Evolutionary conservation across 1,140 invertebrate genomes (phyloP).

Genomic region (Papilio polytes): DNA sequence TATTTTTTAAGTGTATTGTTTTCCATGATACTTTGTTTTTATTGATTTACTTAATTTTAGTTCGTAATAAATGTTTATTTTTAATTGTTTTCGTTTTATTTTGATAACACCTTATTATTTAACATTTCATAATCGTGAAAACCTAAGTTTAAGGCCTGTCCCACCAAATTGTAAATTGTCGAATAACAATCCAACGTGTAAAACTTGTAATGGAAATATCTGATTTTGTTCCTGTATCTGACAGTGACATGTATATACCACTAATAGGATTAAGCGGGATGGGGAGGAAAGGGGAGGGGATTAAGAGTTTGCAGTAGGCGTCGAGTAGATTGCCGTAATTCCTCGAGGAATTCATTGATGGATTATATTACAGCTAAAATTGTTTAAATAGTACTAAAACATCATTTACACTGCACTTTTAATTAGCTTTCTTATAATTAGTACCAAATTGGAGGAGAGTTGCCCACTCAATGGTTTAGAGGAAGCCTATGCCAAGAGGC

Average conservation of each 20-base stretch:
- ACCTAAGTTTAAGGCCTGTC: not conserved
- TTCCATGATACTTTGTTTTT: conserved; percentile 45
- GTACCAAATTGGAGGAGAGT: too few relatives aligned
- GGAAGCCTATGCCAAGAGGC: too few relatives aligned
- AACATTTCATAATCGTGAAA: not conserved
- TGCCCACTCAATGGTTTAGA: too few relatives aligned
- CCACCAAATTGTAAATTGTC: too few relatives aligned
- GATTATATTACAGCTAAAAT: not conserved
- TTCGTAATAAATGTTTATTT: conserved; percentile 45
- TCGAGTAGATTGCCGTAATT: not conserved
- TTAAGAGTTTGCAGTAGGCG: not conserved
- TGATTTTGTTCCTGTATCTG: too few relatives aligned
- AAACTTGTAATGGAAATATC: too few relatives aligned
- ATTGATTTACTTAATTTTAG: conserved; percentile 35
- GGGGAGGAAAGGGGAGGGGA: not conserved
- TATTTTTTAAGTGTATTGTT: conserved; percentile 41
- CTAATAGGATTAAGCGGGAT: not conserved
- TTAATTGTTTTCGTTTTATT: conserved; percentile 44
- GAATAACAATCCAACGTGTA: too few relatives aligned
- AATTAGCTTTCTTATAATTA: too few relatives aligned
- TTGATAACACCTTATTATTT: not conserved
- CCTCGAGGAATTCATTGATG: not conserved
- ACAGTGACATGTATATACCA: not conserved
- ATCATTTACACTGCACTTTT: too few relatives aligned
- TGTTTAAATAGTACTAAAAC: too few relatives aligned